Conservation (phyloP, 2,113 vertebrate genomes). For the Myiozetetes cayanensis region DNA sequence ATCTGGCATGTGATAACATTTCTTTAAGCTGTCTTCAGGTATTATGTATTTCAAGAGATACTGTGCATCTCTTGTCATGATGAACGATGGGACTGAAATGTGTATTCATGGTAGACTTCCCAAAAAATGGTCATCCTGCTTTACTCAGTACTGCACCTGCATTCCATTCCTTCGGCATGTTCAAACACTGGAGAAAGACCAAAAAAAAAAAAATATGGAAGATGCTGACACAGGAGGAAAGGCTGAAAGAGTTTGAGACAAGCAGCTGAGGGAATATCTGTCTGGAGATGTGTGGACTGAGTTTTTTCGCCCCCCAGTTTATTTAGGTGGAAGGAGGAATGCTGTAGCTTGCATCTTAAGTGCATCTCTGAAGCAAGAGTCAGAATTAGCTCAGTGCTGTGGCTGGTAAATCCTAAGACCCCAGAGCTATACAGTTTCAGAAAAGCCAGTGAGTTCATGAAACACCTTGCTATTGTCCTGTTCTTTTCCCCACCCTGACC, state of each 20-base stretch:
- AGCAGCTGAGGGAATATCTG: not conserved
- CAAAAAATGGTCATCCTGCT: not conserved
- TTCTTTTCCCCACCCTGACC: not conserved
- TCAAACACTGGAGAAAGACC: not conserved
- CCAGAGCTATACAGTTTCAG: not conserved
- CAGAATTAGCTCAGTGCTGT: not conserved
- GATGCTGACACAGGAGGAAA: not conserved
- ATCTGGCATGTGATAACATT: not conserved
- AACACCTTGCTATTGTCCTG: not conserved
- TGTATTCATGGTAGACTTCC: not conserved
- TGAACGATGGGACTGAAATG: not conserved
- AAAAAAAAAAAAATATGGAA: not conserved
- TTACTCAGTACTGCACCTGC: not conserved
- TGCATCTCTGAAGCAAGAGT: not conserved
- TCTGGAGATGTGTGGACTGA: not conserved
- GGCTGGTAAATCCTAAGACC: not conserved
- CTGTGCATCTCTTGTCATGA: fast-evolving
- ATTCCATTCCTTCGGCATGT: not conserved
- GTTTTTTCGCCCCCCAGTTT: not conserved
- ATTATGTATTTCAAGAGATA: not conserved
- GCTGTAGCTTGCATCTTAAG: not conserved
- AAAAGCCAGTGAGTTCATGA: not conserved
- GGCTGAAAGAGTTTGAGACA: not conserved
- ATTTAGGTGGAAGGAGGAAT: not conserved
- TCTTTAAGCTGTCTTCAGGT: not conserved